phyloP scores from a whole-genome alignment of 2,797 vertebrate species.

The Chromis chromis region DNA sequence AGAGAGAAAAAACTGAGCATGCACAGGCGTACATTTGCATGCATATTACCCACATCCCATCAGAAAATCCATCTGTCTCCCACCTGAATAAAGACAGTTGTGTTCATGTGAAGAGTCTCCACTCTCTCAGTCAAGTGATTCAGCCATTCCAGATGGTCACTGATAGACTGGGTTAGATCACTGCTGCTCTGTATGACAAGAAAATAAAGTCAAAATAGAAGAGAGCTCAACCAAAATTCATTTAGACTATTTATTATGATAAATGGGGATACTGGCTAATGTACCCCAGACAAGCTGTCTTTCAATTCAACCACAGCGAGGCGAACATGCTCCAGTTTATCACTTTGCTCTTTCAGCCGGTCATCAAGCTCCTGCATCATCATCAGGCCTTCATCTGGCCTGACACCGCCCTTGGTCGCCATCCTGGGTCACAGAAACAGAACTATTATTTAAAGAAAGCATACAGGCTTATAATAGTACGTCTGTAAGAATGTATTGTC shows the following conservation, averaged over 20 bases:
- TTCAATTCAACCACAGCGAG: constrained; percentile 79
- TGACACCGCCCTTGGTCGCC: constrained; percentile 56
- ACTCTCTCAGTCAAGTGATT: constrained; percentile 81
- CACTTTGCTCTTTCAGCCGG: constrained; percentile 83
- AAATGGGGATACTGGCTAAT: background rate
- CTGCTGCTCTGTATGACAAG: constrained; percentile 61
- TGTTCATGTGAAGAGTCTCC: constrained; percentile 86
- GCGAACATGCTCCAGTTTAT: constrained; percentile 86
- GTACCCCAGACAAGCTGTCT: constrained; percentile 78
- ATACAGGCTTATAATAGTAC: background rate
- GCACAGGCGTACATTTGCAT: background rate
- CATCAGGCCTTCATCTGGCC: constrained; percentile 81
- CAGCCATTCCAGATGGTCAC: constrained; percentile 83
- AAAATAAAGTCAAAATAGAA: background rate
- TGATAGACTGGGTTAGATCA: constrained; percentile 80
- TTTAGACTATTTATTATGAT: background rate
- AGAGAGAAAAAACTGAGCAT: too few relatives aligned
- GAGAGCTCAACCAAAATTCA: background rate
- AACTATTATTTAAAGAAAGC: constrained; percentile 2
- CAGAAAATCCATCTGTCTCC: background rate
- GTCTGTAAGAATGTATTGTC: background rate
- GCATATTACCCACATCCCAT: background rate
- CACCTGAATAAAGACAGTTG: constrained; percentile 85
- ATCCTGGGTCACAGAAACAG: constrained; percentile 60
- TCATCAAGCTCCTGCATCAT: constrained; percentile 89